A percentile compares a stretch with the other conserved stretches of the same genome.
phyloP scores from a whole-genome alignment of 2,113 vertebrate genomes.

The Hypomesus transpacificus region DNA sequence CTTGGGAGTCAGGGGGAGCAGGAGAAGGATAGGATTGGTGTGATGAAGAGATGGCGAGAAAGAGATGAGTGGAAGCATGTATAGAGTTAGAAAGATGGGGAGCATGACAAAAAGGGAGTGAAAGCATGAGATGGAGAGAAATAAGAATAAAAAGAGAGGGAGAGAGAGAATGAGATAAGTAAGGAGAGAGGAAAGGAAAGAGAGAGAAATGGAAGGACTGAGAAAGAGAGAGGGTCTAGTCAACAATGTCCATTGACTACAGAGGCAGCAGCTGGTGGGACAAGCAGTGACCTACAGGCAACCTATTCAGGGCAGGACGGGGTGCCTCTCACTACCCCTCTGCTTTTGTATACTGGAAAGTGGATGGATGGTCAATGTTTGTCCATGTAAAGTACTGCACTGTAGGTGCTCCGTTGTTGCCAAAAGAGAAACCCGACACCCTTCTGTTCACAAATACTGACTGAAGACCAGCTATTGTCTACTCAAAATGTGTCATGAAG shows the following conservation, averaged over 20 bases:
- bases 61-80: conserved; percentile 11
- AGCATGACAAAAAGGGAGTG: no score
- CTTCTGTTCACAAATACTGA: no score
- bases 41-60: background rate
- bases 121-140: no score
- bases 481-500: conserved; percentile 18
- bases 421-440: conserved; percentile 11
- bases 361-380: conserved; percentile 66
- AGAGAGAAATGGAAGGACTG: conserved; percentile 21
- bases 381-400: conserved; percentile 50
- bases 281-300: conserved; percentile 61
- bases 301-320: conserved; percentile 59
- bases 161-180: conserved; percentile 12
- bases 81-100: background rate
- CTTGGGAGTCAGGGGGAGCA: background rate
- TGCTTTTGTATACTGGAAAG: conserved; percentile 62
- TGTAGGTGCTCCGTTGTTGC: conserved; percentile 32
- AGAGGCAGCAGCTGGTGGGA: conserved; percentile 66
- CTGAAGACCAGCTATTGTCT: no score
- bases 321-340: conserved; percentile 55
- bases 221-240: conserved; percentile 46
- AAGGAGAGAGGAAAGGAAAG: conserved; percentile 27
- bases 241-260: conserved; percentile 68
- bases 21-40: background rate
- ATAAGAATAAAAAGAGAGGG: background rate